These are phyloP conservation scores for Crypturellus undulatus DNA, from an alignment of 2,113 vertebrate genomes.

Conservation along the genomic window DNA sequence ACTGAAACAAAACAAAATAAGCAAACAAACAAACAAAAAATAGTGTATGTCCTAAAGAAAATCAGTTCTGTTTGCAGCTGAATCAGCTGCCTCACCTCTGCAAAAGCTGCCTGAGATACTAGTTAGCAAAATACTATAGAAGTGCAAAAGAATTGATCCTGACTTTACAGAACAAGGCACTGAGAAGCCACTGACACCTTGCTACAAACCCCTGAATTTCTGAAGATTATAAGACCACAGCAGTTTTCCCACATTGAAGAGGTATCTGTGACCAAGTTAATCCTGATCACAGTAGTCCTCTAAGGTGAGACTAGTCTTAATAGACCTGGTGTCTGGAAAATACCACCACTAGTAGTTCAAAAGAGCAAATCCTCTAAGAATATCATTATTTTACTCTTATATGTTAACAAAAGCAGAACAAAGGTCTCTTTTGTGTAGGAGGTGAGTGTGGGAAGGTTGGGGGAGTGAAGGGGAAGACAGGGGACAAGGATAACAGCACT, in stretches of 20 bases:
- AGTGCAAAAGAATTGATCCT: slow-evolving; percentile 35
- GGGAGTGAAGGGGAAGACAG: neutral
- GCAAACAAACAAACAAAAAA: no score
- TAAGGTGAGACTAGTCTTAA: neutral
- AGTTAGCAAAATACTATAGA: slow-evolving; percentile 16
- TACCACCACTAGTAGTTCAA: neutral
- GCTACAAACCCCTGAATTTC: neutral
- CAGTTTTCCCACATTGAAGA: neutral
- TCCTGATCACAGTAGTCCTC: neutral
- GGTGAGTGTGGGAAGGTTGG: rapidly evolving
- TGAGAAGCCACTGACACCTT: rapidly evolving
- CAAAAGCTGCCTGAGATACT: neutral
- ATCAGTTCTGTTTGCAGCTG: slow-evolving; percentile 14
- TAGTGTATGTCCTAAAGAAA: slow-evolving; percentile 12
- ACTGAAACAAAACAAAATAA: neutral
- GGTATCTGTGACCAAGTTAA: neutral
- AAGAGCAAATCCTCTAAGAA: neutral
- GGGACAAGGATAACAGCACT: neutral
- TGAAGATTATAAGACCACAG: neutral
- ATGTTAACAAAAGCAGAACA: neutral
- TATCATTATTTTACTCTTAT: neutral
- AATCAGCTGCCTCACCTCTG: slow-evolving; percentile 9
- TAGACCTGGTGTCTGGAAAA: neutral
- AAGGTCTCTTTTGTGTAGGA: neutral
- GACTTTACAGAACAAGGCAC: slow-evolving; percentile 31